phyloP scores from a whole-genome alignment of 2,888 invertebrate genomes.

The Theristus sp. region DNA sequence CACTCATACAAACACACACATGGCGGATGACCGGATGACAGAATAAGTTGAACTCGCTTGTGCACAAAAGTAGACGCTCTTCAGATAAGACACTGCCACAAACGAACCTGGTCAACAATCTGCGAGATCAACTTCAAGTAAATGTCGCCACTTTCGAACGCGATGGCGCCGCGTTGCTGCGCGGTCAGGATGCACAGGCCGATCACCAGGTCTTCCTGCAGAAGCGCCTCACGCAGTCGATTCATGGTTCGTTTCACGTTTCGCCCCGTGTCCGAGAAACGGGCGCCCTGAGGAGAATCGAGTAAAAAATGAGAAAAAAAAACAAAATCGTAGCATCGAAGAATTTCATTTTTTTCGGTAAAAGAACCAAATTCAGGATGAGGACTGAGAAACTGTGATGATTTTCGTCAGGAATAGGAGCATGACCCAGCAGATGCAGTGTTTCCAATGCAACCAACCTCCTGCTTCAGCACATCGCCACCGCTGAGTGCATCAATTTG shows the following conservation, averaged over 20 bases:
- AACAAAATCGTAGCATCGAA: no score
- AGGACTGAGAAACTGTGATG: no score
- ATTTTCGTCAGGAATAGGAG: no score
- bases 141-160: conserved; percentile 40
- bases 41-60: no score
- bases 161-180: conserved; percentile 86
- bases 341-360: no score
- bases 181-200: conserved; percentile 81
- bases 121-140: conserved; percentile 55
- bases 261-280: conserved; percentile 72
- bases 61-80: no score
- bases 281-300: conserved; percentile 53
- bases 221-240: conserved; percentile 78
- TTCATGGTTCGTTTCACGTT: conserved; percentile 88
- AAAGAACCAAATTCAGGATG: no score
- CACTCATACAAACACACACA: no score
- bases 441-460: conserved; percentile 41
- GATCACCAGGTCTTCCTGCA: conserved; percentile 73
- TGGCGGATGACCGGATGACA: no score
- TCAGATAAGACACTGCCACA: no score
- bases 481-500: conserved; percentile 92
- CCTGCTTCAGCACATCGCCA: conserved; percentile 78
- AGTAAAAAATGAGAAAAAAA: no score
- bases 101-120: conserved; percentile 48
- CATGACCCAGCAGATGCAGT: background rate